phyloP scores from a whole-genome alignment of 2,888 invertebrate species.

The Deilephila porcellus region DNA sequence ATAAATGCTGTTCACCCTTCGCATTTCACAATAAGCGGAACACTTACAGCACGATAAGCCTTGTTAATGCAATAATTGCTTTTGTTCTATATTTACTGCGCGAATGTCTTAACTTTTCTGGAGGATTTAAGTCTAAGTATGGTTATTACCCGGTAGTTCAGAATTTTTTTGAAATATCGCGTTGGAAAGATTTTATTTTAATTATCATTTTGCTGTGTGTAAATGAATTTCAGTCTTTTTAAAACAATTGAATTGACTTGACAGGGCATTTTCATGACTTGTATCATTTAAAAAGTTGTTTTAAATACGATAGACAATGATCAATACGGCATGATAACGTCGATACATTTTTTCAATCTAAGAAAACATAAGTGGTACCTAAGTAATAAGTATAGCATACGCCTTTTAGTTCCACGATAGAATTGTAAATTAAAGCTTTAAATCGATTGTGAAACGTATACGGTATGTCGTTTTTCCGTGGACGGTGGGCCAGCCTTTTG shows the following conservation, averaged over 20 bases:
- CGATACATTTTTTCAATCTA: too few species aligned
- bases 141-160: background rate
- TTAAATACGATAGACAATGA: too few species aligned
- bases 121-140: conserved; percentile 28
- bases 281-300: too few species aligned
- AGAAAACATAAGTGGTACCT: too few species aligned
- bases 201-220: too few species aligned
- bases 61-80: conserved; percentile 32
- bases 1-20: background rate
- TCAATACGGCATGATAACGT: too few species aligned
- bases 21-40: background rate
- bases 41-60: conserved; percentile 2
- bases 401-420: too few species aligned
- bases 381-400: too few species aligned
- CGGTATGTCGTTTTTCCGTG: background rate
- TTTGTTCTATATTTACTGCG: conserved; percentile 29
- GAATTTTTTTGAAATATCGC: background rate
- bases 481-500: background rate
- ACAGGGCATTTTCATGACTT: too few species aligned
- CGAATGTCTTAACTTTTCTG: background rate
- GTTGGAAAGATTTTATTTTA: too few species aligned
- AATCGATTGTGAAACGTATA: background rate
- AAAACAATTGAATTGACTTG: too few species aligned
- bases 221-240: too few species aligned
- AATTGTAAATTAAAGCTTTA: background rate